Evolutionary conservation across 2,113 vertebrate genomes (phyloP).

Genomic region (Sisor rabdophorus): DNA sequence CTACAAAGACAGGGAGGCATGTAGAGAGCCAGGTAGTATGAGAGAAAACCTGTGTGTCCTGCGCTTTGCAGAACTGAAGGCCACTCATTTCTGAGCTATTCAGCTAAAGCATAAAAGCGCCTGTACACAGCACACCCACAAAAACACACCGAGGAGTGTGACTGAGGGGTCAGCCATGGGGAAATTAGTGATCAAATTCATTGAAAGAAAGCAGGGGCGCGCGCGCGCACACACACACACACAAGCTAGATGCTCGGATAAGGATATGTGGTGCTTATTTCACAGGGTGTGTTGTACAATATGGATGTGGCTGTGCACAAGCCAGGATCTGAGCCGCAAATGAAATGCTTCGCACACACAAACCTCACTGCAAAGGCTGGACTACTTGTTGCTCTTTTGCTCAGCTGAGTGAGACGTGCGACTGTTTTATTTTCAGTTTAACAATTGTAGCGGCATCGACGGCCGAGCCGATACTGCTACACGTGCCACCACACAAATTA

Average conservation of each 20-base stretch:
- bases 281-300: too few species aligned
- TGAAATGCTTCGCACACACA: too few species aligned
- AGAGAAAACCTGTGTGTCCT: slow-evolving; percentile 26
- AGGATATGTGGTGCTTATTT: background rate
- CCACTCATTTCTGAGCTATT: slow-evolving; percentile 48
- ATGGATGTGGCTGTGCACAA: too few species aligned
- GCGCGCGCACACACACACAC: background rate
- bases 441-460: too few species aligned
- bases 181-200: background rate
- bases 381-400: too few species aligned
- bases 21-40: slow-evolving; percentile 6
- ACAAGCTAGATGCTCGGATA: background rate
- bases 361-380: too few species aligned
- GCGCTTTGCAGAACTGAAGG: slow-evolving; percentile 30
- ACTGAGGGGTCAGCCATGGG: slow-evolving; percentile 32
- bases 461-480: too few species aligned
- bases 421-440: too few species aligned
- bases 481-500: too few species aligned
- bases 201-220: background rate
- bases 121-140: slow-evolving; percentile 20
- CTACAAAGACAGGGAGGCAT: background rate
- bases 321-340: too few species aligned
- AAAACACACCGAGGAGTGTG: slow-evolving; percentile 8
- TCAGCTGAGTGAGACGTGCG: too few species aligned
- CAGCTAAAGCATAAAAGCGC: slow-evolving; percentile 31